Evolutionary conservation across 1,140 invertebrate species (phyloP).

Genomic region (Aphelinus certus): DNA sequence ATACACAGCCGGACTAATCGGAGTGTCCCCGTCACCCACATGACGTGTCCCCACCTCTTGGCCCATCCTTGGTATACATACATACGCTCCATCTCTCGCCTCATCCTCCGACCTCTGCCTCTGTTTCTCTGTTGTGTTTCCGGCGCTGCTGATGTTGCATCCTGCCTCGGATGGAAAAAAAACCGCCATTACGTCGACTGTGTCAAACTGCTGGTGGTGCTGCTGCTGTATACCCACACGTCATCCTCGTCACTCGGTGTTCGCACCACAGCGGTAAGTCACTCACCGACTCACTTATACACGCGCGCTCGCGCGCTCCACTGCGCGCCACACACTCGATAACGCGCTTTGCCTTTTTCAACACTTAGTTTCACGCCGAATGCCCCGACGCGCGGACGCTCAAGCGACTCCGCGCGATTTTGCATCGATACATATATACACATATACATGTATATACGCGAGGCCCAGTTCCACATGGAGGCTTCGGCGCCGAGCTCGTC

Average conservation of each 20-base stretch:
- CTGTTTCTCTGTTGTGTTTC: slow-evolving; percentile 12
- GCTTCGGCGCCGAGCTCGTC: too few species aligned
- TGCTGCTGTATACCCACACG: neutral
- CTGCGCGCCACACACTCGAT: neutral
- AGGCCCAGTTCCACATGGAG: too few species aligned
- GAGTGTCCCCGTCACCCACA: too few species aligned
- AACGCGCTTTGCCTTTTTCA: slow-evolving; percentile 24
- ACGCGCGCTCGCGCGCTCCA: neutral
- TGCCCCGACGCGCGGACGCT: slow-evolving; percentile 19
- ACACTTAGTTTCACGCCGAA: slow-evolving; percentile 35
- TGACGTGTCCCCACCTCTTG: too few species aligned
- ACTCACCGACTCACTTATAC: neutral
- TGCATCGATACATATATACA: neutral
- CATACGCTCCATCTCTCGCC: neutral
- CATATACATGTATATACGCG: neutral
- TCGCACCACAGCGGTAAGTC: slow-evolving; percentile 28
- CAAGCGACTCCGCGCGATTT: neutral
- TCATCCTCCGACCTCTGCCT: neutral
- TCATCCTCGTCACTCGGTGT: neutral
- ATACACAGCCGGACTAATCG: too few species aligned
- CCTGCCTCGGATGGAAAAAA: slow-evolving; percentile 1
- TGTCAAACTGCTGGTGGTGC: too few species aligned
- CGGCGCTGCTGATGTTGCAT: slow-evolving; percentile 5
- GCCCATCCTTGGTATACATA: too few species aligned
- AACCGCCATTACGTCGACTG: neutral